Conservation (phyloP, 2,888 invertebrate species). For the Lissonota sp. region DNA sequence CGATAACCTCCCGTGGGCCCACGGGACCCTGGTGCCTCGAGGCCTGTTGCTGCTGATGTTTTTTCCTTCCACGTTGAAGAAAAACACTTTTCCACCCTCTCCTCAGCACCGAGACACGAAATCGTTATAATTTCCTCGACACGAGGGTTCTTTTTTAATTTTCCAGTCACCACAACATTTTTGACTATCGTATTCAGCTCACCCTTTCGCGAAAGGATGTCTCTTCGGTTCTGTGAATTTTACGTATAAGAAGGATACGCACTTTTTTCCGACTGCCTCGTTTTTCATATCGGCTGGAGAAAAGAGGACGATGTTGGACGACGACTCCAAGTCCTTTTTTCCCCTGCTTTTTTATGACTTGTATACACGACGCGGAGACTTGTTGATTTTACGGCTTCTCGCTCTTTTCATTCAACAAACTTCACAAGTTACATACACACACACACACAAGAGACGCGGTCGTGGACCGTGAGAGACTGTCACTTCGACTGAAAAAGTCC, state of each 20-base stretch:
- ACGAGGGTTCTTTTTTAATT: too few relatives aligned
- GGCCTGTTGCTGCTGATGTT: slow-evolving; percentile 62
- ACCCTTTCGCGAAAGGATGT: too few relatives aligned
- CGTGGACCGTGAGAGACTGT: neutral
- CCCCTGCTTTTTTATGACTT: slow-evolving; percentile 47
- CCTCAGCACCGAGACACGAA: too few relatives aligned
- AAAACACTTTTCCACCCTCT: neutral
- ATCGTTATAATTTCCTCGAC: too few relatives aligned
- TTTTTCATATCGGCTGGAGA: neutral
- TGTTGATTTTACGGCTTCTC: slow-evolving; percentile 64
- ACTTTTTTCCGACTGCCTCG: slow-evolving; percentile 28
- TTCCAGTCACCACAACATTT: too few relatives aligned
- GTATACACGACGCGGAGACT: slow-evolving; percentile 54
- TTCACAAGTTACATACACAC: neutral
- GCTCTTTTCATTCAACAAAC: slow-evolving; percentile 13
- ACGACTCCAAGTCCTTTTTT: slow-evolving; percentile 4
- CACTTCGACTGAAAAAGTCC: slow-evolving; percentile 22
- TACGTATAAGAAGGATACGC: too few relatives aligned
- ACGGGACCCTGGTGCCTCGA: slow-evolving; percentile 59
- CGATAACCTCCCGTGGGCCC: slow-evolving; percentile 46
- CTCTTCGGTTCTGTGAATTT: too few relatives aligned
- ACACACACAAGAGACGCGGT: neutral
- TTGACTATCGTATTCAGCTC: too few relatives aligned
- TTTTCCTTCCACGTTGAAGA: slow-evolving; percentile 44
- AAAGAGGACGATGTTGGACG: neutral